Base-by-base conservation (phyloP, 1,140 invertebrate species). In the Drosophila chauvacae region DNA sequence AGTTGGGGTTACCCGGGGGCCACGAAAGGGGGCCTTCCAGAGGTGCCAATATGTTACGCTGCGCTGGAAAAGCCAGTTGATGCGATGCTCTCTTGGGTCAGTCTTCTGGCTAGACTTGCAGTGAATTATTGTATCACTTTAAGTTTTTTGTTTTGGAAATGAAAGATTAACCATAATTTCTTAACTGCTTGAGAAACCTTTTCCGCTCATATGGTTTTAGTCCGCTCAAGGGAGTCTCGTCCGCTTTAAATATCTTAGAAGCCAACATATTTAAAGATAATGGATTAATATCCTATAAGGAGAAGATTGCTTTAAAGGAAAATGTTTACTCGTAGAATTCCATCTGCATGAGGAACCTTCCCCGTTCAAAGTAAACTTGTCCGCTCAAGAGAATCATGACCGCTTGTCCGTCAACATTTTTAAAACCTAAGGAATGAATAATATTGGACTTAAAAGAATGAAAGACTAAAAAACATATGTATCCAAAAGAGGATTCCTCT, bases 31-130 rank as follows among this genome's bases (percentile, higher is more conserved):
- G 28, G 13, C 10, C 7, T 37, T 28, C 11, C 66, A 41, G 51
- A 72, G 70, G 68, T 73, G 70, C 69, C 63, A 70, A 69, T 73
- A 68, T 69, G 35, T 18, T 33, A 35, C 45, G 35, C 28, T 66
- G 45, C 35, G 20, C 16, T 33, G 45, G 16, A 18, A 68, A 68
- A 51, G 26, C 30, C 39, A 44, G 20, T 35, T 14, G 28, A n/a
- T 14, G 56, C 30, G 16, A 14, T 26, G 39, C 41, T 64, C 39
- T 20, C 16, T 44, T 26, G 20, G 2, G 20, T 11, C 35, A n/a
- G 20, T 23, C 14, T 60, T 16, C 37, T 26, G 3, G 11, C 4
- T 11, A n/a, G 20, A n/a, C 53, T 23, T 23, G 1, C 9, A 61
- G 23, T 35, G 4, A 53, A 26, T 35, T 53, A 26, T 35, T 53